Evolutionary conservation across 2,113 vertebrate species (phyloP), one percentile per base, ranked within the genome.

Genomic region (Azemiops feae): DNA sequence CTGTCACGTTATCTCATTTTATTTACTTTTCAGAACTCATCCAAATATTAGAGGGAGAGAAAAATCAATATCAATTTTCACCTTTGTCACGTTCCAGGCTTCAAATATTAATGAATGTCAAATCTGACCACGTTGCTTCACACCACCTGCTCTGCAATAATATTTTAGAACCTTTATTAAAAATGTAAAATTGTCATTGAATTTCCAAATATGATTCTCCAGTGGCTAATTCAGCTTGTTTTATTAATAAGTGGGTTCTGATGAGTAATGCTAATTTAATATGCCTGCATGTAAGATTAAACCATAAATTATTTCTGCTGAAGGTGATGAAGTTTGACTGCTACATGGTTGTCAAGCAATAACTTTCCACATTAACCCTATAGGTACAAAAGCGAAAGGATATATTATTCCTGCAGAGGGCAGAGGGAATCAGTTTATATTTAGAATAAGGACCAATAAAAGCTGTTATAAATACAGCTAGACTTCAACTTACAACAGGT

Each of bases 81-180:
- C 97, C 97, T 98, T 95, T 97, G 97, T 98, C 97, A 98, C 95
- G 87, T 98, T 97, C 96, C 69, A 95, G 54, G 91, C 96, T 97
- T 98, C 96, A 98, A 98, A 98, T 98, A 98, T 98, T 98, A 98
- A 98, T 98, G 97, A 97, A 98, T 98, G 97, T 98, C 97, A 98
- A 97, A 98, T 98, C 98, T 98, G 96, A 98, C 97, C 97, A 98
- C 94, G 97, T 96, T 97, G 97, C 94, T 97, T 94, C 94, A 91
- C 97, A 96, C 96, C 96, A 97, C 96, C 96, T 97, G 96, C 96
- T 97, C 96, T 97, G 96, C 93, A 97, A 97, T 98, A 98, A 97
- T 97, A 98, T 97, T 97, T 97, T 97, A 96, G 94, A 97, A 88
- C 95, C 97, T 98, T 98, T 98, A 98, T 98, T 98, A 98, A 98